Evolutionary conservation across 1,140 invertebrate genomes (phyloP).

Genomic region (Parasteatoda tepidariorum): DNA sequence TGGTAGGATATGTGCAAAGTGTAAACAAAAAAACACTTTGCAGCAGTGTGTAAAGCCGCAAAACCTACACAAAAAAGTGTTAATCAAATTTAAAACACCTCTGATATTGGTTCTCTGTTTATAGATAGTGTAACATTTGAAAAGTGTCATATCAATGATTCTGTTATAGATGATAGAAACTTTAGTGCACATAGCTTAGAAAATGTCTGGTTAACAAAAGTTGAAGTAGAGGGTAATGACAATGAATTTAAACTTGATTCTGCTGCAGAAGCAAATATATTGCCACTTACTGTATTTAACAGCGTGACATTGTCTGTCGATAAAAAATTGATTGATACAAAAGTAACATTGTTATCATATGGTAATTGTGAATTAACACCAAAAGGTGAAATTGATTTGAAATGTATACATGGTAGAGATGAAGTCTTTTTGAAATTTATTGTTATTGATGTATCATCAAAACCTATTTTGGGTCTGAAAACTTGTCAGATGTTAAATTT

Average conservation of each 20-base stretch:
- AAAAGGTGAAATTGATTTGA: background rate
- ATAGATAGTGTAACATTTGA: too few relatives aligned
- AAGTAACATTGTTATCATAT: conserved; percentile 9
- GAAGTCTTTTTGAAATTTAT: conserved; percentile 5
- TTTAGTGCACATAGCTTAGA: too few relatives aligned
- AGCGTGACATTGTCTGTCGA: background rate
- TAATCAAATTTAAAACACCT: too few relatives aligned
- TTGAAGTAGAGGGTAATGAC: background rate
- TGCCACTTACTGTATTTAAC: background rate
- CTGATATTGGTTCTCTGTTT: too few relatives aligned
- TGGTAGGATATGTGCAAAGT: too few relatives aligned
- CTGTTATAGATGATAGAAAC: too few relatives aligned
- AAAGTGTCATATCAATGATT: too few relatives aligned
- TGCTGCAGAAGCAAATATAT: conserved; percentile 13
- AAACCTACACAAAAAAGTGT: too few relatives aligned
- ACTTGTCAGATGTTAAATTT: background rate
- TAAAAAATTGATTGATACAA: background rate
- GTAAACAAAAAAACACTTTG: too few relatives aligned
- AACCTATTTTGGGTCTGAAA: background rate
- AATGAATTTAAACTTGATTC: conserved; percentile 27
- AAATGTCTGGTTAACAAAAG: conserved; percentile 9
- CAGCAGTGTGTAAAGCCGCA: too few relatives aligned
- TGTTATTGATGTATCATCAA: background rate
- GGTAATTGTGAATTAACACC: conserved; percentile 14
- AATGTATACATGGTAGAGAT: conserved; percentile 18